A percentile compares a stretch with the other conserved stretches of the same genome.
phyloP scores from a whole-genome alignment of 2,888 invertebrate species.

The Seladonia tumulorum region DNA sequence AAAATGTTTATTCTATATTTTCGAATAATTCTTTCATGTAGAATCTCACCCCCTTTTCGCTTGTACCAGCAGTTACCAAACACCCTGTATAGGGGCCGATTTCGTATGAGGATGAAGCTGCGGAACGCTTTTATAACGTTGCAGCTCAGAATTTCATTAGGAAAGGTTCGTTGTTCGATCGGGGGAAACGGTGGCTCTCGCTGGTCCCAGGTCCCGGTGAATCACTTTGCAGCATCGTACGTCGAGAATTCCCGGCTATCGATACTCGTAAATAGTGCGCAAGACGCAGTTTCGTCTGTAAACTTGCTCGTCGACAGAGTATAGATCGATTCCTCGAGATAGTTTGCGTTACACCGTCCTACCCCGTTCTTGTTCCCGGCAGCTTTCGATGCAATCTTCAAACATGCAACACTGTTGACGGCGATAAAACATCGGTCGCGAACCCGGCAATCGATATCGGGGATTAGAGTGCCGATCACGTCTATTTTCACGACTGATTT shows the following conservation, averaged over 20 bases:
- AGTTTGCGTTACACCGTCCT: constrained; percentile 54
- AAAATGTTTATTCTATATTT: too few relatives aligned
- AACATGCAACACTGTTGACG: constrained; percentile 54
- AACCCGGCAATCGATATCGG: constrained; percentile 49
- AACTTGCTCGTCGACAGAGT: constrained; percentile 55
- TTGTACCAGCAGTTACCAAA: too few relatives aligned
- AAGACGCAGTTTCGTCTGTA: constrained; percentile 58
- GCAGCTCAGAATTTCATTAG: constrained; percentile 48
- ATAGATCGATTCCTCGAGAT: constrained; percentile 53
- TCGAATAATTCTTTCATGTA: too few relatives aligned
- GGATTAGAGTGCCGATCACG: neutral
- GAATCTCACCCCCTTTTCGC: too few relatives aligned
- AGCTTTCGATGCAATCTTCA: constrained; percentile 59
- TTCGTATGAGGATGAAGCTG: constrained; percentile 6
- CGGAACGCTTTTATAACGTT: constrained; percentile 15
- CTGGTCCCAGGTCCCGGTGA: constrained; percentile 13
- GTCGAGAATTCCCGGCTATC: constrained; percentile 60
- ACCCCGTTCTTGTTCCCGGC: constrained; percentile 44
- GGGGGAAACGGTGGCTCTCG: constrained; percentile 13
- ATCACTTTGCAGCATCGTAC: constrained; percentile 52
- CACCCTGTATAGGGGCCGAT: too few relatives aligned
- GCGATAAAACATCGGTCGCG: constrained; percentile 60
- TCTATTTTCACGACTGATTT: neutral
- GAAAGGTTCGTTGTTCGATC: constrained; percentile 46
- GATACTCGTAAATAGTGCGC: constrained; percentile 64